Evolutionary conservation across 1,140 invertebrate genomes (phyloP).

Genomic region (Leucophenga varia): DNA sequence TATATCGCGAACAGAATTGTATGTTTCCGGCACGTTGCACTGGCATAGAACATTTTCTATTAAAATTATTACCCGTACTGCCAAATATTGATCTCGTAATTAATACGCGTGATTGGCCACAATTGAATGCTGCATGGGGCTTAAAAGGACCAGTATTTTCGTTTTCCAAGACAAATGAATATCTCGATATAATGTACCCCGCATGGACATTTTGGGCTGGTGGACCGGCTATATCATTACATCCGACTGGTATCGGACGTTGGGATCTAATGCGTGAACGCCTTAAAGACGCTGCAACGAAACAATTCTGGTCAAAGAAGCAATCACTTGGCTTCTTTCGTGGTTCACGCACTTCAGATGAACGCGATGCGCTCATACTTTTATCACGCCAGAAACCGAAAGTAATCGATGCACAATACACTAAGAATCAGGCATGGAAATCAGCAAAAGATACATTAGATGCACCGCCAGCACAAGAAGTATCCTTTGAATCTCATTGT

Average conservation of each 20-base stretch:
- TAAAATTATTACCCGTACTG: constrained; percentile 69
- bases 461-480: constrained; percentile 78
- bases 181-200: constrained; percentile 93
- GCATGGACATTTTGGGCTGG: constrained; percentile 98
- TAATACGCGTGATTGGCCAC: constrained; percentile 92
- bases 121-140: constrained; percentile 59
- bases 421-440: constrained; percentile 98
- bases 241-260: constrained; percentile 88
- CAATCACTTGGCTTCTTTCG: constrained; percentile 80
- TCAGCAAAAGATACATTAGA: constrained; percentile 87
- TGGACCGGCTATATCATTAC: constrained; percentile 90
- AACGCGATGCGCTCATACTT: constrained; percentile 86
- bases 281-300: constrained; percentile 67
- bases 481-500: constrained; percentile 90
- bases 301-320: constrained; percentile 81
- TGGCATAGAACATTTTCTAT: constrained; percentile 89
- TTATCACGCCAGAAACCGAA: constrained; percentile 77
- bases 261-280: constrained; percentile 84
- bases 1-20: constrained; percentile 82
- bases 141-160: constrained; percentile 78
- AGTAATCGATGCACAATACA: constrained; percentile 90
- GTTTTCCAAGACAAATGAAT: constrained; percentile 87
- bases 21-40: constrained; percentile 89
- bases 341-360: constrained; percentile 88
- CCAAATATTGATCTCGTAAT: constrained; percentile 85